A percentile compares a stretch with the other conserved stretches of the same genome.
Evolutionary conservation across 2,113 vertebrate genomes (phyloP).

Genomic region (Butorides virescens): DNA sequence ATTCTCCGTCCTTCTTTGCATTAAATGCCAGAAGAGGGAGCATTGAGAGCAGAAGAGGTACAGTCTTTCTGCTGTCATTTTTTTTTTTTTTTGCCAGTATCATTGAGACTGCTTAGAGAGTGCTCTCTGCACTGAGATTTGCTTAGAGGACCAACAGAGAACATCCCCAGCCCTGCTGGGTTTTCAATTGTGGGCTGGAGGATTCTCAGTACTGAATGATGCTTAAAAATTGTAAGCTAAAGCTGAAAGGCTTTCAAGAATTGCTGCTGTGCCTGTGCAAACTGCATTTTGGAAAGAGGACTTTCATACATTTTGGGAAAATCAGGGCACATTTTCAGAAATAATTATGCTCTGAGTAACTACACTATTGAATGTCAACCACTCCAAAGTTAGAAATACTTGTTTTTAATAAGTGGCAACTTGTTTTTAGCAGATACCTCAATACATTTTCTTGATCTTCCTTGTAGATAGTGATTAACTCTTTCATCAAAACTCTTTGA

Average conservation of each 20-base stretch:
- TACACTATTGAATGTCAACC: not conserved
- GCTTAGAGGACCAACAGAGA: not conserved
- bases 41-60: not conserved
- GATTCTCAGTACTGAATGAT: not conserved
- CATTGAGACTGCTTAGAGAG: not conserved
- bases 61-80: not conserved
- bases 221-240: not conserved
- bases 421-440: not conserved
- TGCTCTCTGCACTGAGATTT: not conserved
- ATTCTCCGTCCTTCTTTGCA: not conserved
- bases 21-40: constrained; percentile 23
- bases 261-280: not conserved
- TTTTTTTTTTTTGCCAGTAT: not conserved
- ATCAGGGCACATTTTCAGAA: not conserved
- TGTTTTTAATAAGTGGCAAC: not conserved
- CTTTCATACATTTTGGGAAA: not conserved
- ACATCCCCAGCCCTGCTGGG: not conserved
- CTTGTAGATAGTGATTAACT: not conserved
- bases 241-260: not conserved
- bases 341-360: not conserved
- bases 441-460: not conserved
- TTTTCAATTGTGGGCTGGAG: not conserved
- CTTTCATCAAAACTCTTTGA: not conserved
- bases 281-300: not conserved
- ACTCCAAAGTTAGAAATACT: not conserved